Evolutionary conservation across 2,113 vertebrate species (phyloP), one percentile per base, ranked within the genome.

Genomic region (Prochilodus magdalenae): DNA sequence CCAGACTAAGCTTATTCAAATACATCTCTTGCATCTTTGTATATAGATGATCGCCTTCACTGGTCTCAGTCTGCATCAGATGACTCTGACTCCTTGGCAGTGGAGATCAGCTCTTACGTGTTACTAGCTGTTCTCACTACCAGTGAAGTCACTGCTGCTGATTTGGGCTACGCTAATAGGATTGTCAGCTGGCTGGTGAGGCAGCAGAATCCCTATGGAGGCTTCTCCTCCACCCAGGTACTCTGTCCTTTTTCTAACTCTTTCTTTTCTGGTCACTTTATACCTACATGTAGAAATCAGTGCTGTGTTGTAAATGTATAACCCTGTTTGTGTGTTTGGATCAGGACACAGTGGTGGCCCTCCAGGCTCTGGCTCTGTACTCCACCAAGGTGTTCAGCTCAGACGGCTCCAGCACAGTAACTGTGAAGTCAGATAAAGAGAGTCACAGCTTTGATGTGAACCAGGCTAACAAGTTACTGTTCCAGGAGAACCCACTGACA

Each of bases 141-240:
- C 77, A 82, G 85, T 7, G 73, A 6, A 0, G 1, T 27, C 26
- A 78, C 73, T 4, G 55, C 71, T 5, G 79, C 86, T 33, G 92
- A 93, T 55, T 82, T 93, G 53, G 84, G 91, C 66, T 85, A 86
- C 2, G 89, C 91, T 27, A 89, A 91, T 0, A 22, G 72, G 22
- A 87, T 94, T 49, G 90, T 91, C 20, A 86, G 86, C 15, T 94
- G 94, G 94, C 59, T 94, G 16, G 80, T 90, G 73, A 86, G 44
- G 18, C 93, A 95, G 78, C 93, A 94, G 86, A 95, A 95, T 51
- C 76, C 92, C n/a, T 89, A 86, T 0, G 94, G 94, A 75, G 93
- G 93, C 24, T 95, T 94, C 86, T 91, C 90, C 8, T 94, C 93
- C 24, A 95, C 93, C 0, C 93, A 93, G 95, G 95, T 96, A 76